phyloP scores from a whole-genome alignment of 2,113 vertebrate species.

The Gymnarchus niloticus region DNA sequence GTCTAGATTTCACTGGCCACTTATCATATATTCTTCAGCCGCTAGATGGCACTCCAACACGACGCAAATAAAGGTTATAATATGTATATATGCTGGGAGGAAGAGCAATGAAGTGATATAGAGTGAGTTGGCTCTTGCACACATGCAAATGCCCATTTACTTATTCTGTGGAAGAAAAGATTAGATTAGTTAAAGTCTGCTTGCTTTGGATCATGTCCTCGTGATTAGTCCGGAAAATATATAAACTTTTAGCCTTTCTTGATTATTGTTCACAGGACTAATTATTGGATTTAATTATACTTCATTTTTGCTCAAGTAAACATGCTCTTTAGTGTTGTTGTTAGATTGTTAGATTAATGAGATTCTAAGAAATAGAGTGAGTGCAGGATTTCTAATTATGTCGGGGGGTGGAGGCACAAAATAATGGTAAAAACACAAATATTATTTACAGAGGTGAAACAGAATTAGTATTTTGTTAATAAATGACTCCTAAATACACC shows the following conservation, averaged over 20 bases:
- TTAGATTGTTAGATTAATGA: conserved; percentile 19
- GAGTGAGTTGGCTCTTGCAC: background rate
- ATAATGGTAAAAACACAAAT: background rate
- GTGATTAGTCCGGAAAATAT: background rate
- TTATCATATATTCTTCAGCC: background rate
- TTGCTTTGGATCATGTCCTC: background rate
- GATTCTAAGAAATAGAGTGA: conserved; percentile 14
- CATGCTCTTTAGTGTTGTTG: conserved; percentile 10
- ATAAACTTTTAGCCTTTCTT: conserved; percentile 6
- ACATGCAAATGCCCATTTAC: conserved; percentile 13
- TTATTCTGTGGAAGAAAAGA: background rate
- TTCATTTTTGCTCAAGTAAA: background rate
- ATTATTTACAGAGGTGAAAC: conserved; percentile 16
- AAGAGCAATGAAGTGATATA: conserved; percentile 5
- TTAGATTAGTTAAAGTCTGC: background rate
- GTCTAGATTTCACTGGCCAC: background rate
- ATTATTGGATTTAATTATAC: conserved; percentile 6
- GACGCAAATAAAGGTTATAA: background rate
- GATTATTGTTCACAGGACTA: background rate
- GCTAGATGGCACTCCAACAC: conserved; percentile 16
- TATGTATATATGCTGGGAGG: background rate
- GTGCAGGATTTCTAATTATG: conserved; percentile 3
- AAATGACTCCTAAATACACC: conserved; percentile 1
- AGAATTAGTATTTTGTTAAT: conserved; percentile 14
- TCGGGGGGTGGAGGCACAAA: background rate